Evolutionary conservation across 1,140 invertebrate genomes (phyloP).

Genomic region (Rhagoletis zephyria): DNA sequence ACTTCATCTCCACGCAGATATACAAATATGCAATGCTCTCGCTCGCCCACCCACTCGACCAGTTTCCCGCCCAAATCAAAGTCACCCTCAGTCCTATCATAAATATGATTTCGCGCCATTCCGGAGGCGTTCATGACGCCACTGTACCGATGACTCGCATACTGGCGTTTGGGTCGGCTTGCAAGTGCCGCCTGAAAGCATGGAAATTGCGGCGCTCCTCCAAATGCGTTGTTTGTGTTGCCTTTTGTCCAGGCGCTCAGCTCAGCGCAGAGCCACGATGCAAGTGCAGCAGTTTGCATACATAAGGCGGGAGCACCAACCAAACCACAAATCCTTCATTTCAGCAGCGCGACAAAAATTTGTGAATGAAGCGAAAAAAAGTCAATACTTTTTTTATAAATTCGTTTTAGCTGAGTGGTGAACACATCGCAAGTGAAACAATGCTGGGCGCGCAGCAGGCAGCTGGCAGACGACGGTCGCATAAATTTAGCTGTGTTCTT

Average conservation of each 20-base stretch:
- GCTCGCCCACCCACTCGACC: background rate
- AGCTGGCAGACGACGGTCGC: background rate
- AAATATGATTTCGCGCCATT: slow-evolving; percentile 14
- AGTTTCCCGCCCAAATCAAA: slow-evolving; percentile 24
- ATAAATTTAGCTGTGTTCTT: background rate
- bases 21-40: no score
- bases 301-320: background rate
- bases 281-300: no score
- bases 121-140: slow-evolving; percentile 12
- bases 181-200: background rate
- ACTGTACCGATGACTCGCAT: background rate
- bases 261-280: background rate
- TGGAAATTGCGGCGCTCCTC: background rate
- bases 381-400: background rate
- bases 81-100: background rate
- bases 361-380: background rate
- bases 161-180: no score
- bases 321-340: background rate
- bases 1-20: background rate
- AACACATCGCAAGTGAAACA: background rate
- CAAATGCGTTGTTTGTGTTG: background rate
- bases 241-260: background rate
- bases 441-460: background rate
- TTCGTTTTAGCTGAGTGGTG: background rate
- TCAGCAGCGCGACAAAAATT: background rate